A percentile compares a stretch with the other conserved stretches of the same genome.
Evolutionary conservation across 2,888 invertebrate genomes (phyloP).

Genomic region (Campaea margaritaria): DNA sequence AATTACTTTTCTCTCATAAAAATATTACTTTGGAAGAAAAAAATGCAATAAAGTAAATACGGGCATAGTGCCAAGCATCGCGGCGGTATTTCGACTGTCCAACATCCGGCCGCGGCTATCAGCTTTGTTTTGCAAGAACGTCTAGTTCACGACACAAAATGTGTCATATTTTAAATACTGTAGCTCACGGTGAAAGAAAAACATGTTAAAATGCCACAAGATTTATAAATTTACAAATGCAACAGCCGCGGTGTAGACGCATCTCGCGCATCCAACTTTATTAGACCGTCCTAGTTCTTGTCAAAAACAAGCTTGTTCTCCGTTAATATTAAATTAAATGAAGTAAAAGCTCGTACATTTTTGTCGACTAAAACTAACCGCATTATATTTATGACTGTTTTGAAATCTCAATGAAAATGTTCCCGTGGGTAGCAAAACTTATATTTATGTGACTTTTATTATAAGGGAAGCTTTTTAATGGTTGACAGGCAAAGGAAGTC

Average conservation of each 20-base stretch:
- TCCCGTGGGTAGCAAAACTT: constrained; percentile 31
- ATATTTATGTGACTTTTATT: constrained; percentile 46
- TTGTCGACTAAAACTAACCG: constrained; percentile 17
- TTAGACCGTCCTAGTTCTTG: constrained; percentile 20
- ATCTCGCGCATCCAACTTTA: constrained; percentile 18
- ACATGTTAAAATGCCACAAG: constrained; percentile 18
- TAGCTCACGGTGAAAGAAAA: constrained; percentile 15
- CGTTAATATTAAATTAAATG: constrained; percentile 23
- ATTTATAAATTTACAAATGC: constrained; percentile 16
- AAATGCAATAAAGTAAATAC: constrained; percentile 68
- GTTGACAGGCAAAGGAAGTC: constrained; percentile 63
- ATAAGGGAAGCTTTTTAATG: constrained; percentile 48
- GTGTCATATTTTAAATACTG: constrained; percentile 20
- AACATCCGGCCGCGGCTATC: constrained; percentile 48
- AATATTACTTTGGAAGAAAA: constrained; percentile 56
- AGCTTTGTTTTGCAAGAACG: constrained; percentile 51
- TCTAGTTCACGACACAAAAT: constrained; percentile 26
- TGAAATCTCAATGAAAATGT: constrained; percentile 35
- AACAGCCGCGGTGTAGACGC: constrained; percentile 4
- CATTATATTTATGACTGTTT: constrained; percentile 31
- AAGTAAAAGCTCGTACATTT: constrained; percentile 13
- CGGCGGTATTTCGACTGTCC: constrained; percentile 71
- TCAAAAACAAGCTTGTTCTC: constrained; percentile 23
- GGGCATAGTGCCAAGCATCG: constrained; percentile 72
- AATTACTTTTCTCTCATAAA: constrained; percentile 57